Percentiles rank a stretch among this genome's conserved stretches.
Conservation (phyloP, 2,888 invertebrate species). For the Eupithecia vulgata region DNA sequence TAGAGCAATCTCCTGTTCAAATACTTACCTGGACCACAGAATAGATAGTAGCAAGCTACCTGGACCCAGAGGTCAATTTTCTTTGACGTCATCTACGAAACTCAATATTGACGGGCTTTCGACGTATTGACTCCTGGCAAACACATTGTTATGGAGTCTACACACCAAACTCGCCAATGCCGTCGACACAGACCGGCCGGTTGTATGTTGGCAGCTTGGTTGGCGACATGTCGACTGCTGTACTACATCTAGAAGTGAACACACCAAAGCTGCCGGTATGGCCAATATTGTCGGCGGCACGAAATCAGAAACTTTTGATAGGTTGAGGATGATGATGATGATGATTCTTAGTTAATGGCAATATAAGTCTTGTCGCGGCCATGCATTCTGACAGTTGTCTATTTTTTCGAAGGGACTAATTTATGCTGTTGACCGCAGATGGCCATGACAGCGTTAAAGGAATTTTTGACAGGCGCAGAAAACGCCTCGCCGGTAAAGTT, state of each 20-base stretch:
- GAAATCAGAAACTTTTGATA: too few species aligned
- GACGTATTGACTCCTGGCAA: background rate
- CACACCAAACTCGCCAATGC: background rate
- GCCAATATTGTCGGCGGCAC: background rate
- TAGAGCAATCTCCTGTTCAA: conserved; percentile 29
- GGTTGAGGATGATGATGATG: too few species aligned
- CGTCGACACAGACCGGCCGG: background rate
- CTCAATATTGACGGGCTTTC: conserved; percentile 6
- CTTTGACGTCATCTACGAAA: conserved; percentile 17
- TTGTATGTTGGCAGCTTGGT: background rate
- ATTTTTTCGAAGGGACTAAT: too few species aligned
- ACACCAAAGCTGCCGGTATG: background rate
- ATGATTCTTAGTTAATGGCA: too few species aligned
- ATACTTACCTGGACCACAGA: conserved; percentile 16
- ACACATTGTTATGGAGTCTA: background rate
- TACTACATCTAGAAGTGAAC: background rate
- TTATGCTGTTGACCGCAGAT: too few species aligned
- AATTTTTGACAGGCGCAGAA: too few species aligned
- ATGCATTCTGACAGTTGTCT: too few species aligned
- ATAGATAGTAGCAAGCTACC: background rate
- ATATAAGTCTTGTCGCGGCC: too few species aligned
- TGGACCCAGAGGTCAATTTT: conserved; percentile 15
- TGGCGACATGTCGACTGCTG: background rate
- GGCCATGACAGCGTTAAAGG: too few species aligned
- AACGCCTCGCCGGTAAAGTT: too few species aligned